phyloP scores from a whole-genome alignment of 2,113 vertebrate genomes.

The Archocentrus centrarchus region DNA sequence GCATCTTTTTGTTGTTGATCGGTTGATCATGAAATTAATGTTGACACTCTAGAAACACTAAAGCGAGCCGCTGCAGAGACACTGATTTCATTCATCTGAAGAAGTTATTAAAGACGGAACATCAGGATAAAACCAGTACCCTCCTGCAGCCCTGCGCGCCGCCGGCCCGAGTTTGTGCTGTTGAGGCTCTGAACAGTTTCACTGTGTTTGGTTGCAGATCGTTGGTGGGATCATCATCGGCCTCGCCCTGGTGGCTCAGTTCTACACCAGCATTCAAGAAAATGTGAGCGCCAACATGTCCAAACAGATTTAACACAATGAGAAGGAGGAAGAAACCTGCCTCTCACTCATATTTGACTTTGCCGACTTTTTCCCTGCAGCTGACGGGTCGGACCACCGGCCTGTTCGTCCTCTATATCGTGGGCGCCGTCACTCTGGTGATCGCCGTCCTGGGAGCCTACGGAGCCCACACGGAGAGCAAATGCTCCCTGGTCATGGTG shows the following conservation, averaged over 20 bases:
- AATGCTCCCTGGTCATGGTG: constrained; percentile 51
- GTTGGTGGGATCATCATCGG: constrained; percentile 26
- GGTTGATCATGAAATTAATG: not conserved
- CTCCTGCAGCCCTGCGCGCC: no score
- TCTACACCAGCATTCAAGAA: not conserved
- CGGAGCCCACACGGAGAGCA: constrained; percentile 60
- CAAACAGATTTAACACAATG: not conserved
- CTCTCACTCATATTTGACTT: not conserved
- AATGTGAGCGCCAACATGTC: constrained; percentile 26
- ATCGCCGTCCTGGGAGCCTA: constrained; percentile 63
- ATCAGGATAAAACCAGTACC: no score
- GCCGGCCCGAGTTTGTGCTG: no score
- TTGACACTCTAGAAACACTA: no score
- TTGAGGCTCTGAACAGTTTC: not conserved
- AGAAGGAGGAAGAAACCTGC: no score
- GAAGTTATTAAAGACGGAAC: no score
- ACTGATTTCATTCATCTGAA: not conserved
- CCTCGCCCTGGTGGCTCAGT: constrained; percentile 36
- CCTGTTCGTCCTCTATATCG: constrained; percentile 8
- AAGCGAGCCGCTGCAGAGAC: no score
- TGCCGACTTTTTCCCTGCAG: constrained; percentile 6
- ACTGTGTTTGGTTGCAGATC: constrained; percentile 32
- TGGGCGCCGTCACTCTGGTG: constrained; percentile 43
- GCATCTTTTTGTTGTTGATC: not conserved
- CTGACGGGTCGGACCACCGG: not conserved